Evolutionary conservation across 2,888 invertebrate species (phyloP).

Genomic region (Macrophya alboannulata): DNA sequence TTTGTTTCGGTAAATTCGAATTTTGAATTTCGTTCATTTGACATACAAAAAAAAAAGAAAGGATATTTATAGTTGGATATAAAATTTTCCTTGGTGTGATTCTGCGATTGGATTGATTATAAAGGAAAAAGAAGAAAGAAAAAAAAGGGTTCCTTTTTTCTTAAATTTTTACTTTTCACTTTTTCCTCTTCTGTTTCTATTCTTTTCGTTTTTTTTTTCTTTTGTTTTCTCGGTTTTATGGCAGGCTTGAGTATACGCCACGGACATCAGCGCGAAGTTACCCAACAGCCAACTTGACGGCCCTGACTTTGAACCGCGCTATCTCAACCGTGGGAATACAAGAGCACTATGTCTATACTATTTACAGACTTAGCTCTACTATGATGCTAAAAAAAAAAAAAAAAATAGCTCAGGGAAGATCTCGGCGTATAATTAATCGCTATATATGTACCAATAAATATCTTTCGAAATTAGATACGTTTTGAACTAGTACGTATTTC

Average conservation of each 20-base stretch:
- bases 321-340: conserved; percentile 69
- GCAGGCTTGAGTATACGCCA: conserved; percentile 1
- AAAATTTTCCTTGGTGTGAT: not conserved
- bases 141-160: conserved; percentile 3
- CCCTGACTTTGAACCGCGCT: conserved; percentile 71
- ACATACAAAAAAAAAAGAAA: not conserved
- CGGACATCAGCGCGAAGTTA: conserved; percentile 28
- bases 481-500: not conserved
- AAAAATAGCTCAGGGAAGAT: conserved; percentile 18
- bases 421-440: conserved; percentile 18
- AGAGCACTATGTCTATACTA: conserved; percentile 56
- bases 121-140: too few species aligned
- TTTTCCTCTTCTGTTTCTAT: conserved; percentile 38
- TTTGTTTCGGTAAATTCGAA: not conserved
- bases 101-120: too few species aligned
- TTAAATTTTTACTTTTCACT: conserved; percentile 3
- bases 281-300: conserved; percentile 59
- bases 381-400: not conserved
- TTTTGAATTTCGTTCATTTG: not conserved
- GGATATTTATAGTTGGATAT: not conserved
- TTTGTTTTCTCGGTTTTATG: not conserved
- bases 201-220: not conserved
- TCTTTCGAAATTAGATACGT: not conserved
- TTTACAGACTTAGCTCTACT: conserved; percentile 55
- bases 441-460: not conserved